These are phyloP conservation scores for Alsophila aescularia DNA, from an alignment of 2,888 invertebrate genomes.

Conservation along the genomic window DNA sequence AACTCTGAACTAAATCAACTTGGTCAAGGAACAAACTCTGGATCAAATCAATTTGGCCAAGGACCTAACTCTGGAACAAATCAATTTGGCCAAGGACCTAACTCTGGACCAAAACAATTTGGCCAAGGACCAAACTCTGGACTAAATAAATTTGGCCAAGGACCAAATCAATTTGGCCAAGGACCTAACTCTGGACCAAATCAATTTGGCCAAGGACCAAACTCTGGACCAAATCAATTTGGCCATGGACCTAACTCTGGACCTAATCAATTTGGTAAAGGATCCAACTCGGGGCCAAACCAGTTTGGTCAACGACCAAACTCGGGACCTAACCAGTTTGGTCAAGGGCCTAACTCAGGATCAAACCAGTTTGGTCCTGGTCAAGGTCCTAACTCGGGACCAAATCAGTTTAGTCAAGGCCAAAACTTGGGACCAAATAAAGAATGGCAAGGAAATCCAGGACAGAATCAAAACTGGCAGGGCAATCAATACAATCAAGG, in stretches of 20 bases:
- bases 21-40: background rate
- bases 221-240: background rate
- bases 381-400: background rate
- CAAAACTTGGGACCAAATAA: constrained; percentile 16
- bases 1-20: constrained; percentile 4
- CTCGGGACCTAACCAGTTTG: constrained; percentile 1
- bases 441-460: constrained; percentile 8
- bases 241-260: background rate
- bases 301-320: constrained; percentile 3
- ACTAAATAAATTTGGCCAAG: background rate
- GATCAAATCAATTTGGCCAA: constrained; percentile 7
- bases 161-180: constrained; percentile 1
- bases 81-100: constrained; percentile 6
- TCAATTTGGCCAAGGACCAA: constrained; percentile 2
- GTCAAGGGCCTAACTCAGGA: background rate
- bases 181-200: background rate
- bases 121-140: background rate
- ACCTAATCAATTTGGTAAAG: constrained; percentile 1
- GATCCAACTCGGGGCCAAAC: background rate
- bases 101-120: constrained; percentile 3
- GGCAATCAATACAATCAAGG: constrained; percentile 9
- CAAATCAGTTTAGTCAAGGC: background rate
- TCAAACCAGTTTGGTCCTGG: constrained; percentile 7
- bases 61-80: constrained; percentile 1
- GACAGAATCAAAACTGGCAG: background rate